Evolutionary conservation across 1,140 invertebrate genomes (phyloP), one percentile per base, ranked within the genome.

Genomic region (Chironomus tepperi): DNA sequence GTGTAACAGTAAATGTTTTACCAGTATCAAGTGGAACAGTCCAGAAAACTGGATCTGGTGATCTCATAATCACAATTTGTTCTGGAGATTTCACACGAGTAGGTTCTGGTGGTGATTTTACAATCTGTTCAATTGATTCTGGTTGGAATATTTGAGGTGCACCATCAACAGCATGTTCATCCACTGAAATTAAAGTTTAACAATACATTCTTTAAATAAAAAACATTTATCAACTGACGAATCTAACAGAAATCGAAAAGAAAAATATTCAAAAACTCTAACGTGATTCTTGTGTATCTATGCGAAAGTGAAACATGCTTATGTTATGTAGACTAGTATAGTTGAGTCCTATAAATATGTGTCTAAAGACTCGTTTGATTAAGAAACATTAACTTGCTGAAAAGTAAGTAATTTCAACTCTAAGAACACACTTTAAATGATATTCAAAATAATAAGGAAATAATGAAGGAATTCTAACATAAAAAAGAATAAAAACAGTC

Each of bases 11-110:
- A 83, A 96, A 95, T 7, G 93, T 94, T 85, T 94, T 95, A 76
- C 93, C 93, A 75, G 93, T 96, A 82, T 96, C 94, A 77, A 96
- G 86, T 73, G 94, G 93, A 75, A 97, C 94, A 19, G 93, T 96
- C 94, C 94, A 97, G 82, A 95, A 95, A 78, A 96, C 94, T 74
- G 93, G 93, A 83, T 95, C 93, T 7, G 93, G 93, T 9, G 93
- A 94, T 73, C 93, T 88, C 88, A 96, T 92, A 78, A 94, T 89
- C 84, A 57, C 47, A 12, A 94, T 91, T 81, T 95, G 93, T 83
- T 96, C 94, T 7, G 94, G 94, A 2, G 93, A 95, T 84, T 96
- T 96, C 74, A 96, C 93, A 77, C 93, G 85, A 18, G 94, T 97
- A 43, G 94, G 93, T 79, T 96, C 93, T 19, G 93, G 93, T 5